Percentiles rank a stretch among this genome's conserved stretches.
These are phyloP conservation scores for Aleiodes sp. DNA, from an alignment of 1,140 invertebrate species.

Conservation along the genomic window DNA sequence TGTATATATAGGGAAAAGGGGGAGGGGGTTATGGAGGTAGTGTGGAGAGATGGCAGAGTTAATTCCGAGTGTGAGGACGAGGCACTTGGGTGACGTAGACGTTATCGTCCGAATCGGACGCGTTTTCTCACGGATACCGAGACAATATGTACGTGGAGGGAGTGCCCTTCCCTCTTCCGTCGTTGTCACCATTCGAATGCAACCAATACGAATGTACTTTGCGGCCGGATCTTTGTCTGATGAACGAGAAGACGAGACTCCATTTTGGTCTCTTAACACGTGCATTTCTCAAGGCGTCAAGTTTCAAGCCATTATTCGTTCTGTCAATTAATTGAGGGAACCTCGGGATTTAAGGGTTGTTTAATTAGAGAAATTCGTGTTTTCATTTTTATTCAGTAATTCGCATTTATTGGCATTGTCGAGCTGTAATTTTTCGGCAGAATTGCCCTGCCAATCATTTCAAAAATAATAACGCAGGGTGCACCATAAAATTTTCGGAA, in stretches of 20 bases:
- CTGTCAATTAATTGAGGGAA: too few relatives aligned
- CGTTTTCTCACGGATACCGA: conserved; percentile 21
- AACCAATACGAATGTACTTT: conserved; percentile 6
- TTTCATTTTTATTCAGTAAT: too few relatives aligned
- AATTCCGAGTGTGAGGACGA: neutral
- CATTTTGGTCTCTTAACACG: neutral
- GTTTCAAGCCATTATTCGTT: too few relatives aligned
- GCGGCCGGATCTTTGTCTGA: neutral
- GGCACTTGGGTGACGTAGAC: neutral
- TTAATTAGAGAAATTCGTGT: too few relatives aligned
- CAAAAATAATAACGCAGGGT: conserved; percentile 1
- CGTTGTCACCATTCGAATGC: neutral
- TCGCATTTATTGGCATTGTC: too few relatives aligned
- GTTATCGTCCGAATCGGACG: conserved; percentile 19
- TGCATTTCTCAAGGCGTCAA: neutral
- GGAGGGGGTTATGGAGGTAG: neutral
- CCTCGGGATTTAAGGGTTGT: too few relatives aligned
- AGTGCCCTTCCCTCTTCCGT: too few relatives aligned
- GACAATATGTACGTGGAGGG: neutral
- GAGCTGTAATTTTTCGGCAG: neutral
- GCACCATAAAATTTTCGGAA: conserved; percentile 8
- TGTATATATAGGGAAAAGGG: neutral
- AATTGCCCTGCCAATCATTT: neutral
- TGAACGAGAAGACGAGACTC: neutral
- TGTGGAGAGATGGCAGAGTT: conserved; percentile 16